Evolutionary conservation across 1,140 invertebrate species (phyloP).

Genomic region (Acromyrmex heyeri): DNA sequence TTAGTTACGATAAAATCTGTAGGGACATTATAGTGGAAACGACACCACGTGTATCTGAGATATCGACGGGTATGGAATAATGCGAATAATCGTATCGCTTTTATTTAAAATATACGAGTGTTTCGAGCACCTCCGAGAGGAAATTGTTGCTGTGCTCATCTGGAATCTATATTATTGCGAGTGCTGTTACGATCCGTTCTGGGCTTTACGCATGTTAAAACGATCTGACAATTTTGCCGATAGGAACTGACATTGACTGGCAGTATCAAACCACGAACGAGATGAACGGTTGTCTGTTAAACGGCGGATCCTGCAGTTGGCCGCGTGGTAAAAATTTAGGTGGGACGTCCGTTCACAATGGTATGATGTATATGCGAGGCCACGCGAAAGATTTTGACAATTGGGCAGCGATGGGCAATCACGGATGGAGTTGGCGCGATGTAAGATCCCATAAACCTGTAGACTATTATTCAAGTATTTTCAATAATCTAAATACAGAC

Average conservation of each 20-base stretch:
- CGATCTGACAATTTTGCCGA: constrained; percentile 56
- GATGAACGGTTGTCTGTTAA: constrained; percentile 91
- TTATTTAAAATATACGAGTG: constrained; percentile 33
- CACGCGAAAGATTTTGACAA: constrained; percentile 91
- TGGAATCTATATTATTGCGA: constrained; percentile 52
- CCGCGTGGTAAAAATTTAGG: constrained; percentile 94
- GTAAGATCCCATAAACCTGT: constrained; percentile 78
- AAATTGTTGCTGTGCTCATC: constrained; percentile 17
- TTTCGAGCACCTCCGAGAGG: background rate
- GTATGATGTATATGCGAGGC: constrained; percentile 93
- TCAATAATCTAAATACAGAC: background rate
- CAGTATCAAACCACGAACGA: constrained; percentile 94
- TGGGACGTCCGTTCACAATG: constrained; percentile 91
- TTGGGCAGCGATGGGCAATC: constrained; percentile 93
- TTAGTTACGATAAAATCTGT: background rate
- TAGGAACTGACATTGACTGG: constrained; percentile 93
- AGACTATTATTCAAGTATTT: constrained; percentile 8
- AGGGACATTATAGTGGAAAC: background rate
- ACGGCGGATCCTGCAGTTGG: constrained; percentile 92
- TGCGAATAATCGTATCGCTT: background rate
- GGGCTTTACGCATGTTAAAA: constrained; percentile 52
- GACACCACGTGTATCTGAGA: background rate
- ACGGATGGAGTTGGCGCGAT: constrained; percentile 96
- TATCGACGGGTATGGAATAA: background rate
- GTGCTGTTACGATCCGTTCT: constrained; percentile 22